These are phyloP conservation scores for Sussaba pulchella DNA, from an alignment of 2,888 invertebrate species.

Conservation along the genomic window DNA sequence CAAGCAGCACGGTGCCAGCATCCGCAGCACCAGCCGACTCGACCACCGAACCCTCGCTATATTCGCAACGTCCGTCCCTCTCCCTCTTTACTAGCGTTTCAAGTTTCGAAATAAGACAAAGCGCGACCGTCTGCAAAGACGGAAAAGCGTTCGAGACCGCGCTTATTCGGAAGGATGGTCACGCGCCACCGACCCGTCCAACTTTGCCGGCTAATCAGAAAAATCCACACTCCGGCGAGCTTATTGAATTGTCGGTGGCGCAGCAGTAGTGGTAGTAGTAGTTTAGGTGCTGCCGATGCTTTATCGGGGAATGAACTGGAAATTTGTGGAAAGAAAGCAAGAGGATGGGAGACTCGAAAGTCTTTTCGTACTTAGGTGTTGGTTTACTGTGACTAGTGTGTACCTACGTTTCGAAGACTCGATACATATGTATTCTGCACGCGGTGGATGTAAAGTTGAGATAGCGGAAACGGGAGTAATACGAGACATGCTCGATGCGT, in stretches of 20 bases:
- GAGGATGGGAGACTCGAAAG: slow-evolving; percentile 6
- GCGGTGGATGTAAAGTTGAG: background rate
- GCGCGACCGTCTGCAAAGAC: slow-evolving; percentile 50
- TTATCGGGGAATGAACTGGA: slow-evolving; percentile 30
- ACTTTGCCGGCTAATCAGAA: slow-evolving; percentile 82
- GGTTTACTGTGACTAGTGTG: slow-evolving; percentile 47
- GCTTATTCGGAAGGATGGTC: slow-evolving; percentile 79
- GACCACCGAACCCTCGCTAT: slow-evolving; percentile 38
- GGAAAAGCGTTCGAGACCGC: slow-evolving; percentile 3
- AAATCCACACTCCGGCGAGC: slow-evolving; percentile 81
- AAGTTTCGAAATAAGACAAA: slow-evolving; percentile 79
- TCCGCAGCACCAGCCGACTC: slow-evolving; percentile 19
- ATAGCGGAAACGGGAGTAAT: background rate
- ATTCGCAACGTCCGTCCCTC: slow-evolving; percentile 46
- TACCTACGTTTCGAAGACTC: slow-evolving; percentile 52
- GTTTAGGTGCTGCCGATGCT: slow-evolving; percentile 24
- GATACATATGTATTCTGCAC: slow-evolving; percentile 55
- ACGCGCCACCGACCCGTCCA: slow-evolving; percentile 79
- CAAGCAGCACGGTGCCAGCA: slow-evolving; percentile 53
- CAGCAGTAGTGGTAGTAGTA: slow-evolving; percentile 48
- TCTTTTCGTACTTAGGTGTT: slow-evolving; percentile 37
- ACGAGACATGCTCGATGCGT: background rate
- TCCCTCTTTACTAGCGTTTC: slow-evolving; percentile 61
- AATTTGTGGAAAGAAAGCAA: slow-evolving; percentile 47
- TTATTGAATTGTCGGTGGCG: slow-evolving; percentile 80